Conservation (phyloP, 2,797 vertebrate genomes). For the Poeciliopsis paucimaculata region DNA sequence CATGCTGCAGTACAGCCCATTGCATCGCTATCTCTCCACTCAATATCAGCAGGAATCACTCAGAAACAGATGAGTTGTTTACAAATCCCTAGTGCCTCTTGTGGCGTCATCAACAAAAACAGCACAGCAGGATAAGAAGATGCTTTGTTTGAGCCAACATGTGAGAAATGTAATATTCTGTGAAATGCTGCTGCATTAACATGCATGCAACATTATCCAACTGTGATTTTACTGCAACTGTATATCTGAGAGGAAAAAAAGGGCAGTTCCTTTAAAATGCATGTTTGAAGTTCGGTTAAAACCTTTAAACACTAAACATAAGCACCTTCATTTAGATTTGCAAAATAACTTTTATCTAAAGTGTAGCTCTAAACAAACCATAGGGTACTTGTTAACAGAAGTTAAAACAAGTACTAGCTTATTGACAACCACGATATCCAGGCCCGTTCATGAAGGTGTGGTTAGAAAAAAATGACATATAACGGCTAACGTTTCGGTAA, state of each 20-base stretch:
- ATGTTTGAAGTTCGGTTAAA: neutral
- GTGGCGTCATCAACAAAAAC: neutral
- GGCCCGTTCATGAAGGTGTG: neutral
- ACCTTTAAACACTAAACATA: neutral
- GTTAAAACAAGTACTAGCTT: neutral
- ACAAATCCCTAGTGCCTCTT: neutral
- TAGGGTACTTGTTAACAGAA: neutral
- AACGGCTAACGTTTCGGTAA: too few species aligned
- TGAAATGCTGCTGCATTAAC: neutral
- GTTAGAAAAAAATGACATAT: neutral
- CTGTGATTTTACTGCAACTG: neutral
- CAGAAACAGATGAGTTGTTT: neutral
- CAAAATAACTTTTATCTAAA: neutral
- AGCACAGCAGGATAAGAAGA: neutral
- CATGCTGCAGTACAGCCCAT: neutral
- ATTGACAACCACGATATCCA: neutral
- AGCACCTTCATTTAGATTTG: neutral
- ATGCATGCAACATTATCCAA: neutral
- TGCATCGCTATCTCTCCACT: neutral
- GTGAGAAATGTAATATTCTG: neutral
- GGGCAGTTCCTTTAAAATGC: neutral
- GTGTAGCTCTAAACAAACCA: too few species aligned
- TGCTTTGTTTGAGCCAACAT: neutral
- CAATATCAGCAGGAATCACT: neutral
- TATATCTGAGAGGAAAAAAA: neutral